Evolutionary conservation across 2,797 vertebrate genomes (phyloP), one percentile per base, ranked within the genome.

Genomic region (Echiichthys vipera): DNA sequence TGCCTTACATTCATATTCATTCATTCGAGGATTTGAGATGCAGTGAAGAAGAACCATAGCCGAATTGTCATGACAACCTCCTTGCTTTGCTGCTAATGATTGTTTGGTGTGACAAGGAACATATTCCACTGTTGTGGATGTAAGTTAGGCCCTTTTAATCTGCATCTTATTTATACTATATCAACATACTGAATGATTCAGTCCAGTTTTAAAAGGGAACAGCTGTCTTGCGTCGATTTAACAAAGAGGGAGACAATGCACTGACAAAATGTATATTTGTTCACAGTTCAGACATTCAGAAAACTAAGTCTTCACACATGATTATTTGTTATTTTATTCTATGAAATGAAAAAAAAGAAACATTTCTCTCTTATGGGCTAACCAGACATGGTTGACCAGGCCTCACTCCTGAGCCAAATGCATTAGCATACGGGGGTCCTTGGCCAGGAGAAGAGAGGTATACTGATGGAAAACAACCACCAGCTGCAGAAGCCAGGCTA

Each of bases 11-110:
- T 83, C 63, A 67, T 61, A 64, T 78, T 70, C 66, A 65, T 73
- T 88, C 84, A 80, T 39, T 73, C 20, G 27, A 64, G 77, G 62
- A 84, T 72, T 85, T 2, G 7, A 86, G 78, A 83, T 75, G 75
- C 81, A 71, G 62, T 66, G 74, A 83, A 87, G 89, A 89, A 76
- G 80, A 88, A 88, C 86, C 70, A 39, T 63, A 30, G 72, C 69
- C 47, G 29, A 66, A 82, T 79, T 77, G 88, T 83, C 89, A 91
- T 91, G 87, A 74, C 88, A 86, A 91, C 84, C 74, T 65, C 72
- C 30, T 36, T 69, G 77, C 77, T 88, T 87, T 90, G 59, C 74
- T 88, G 82, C 84, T 88, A 86, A 86, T 81, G 63, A 82, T 53
- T 83, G 74, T 71, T 82, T 84, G 54, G 56, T 84, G 43, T 65